Base-by-base conservation (phyloP, 1,140 invertebrate genomes). In the Chionoecetes opilio region DNA sequence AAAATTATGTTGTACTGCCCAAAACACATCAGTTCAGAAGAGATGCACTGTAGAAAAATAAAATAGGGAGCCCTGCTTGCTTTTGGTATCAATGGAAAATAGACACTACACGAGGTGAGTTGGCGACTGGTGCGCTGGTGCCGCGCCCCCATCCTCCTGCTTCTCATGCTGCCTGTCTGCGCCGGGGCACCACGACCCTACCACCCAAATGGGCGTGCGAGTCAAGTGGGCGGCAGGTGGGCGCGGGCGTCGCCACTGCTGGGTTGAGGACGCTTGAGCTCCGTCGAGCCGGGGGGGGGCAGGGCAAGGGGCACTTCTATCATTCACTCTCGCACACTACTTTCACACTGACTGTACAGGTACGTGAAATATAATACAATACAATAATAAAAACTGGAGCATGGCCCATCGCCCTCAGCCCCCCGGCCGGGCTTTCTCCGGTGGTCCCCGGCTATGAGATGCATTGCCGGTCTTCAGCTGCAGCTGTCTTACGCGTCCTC, bases 331-430 rank as follows among this genome's bases (percentile, higher is more conserved):
- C 93, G 35, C 93, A 82, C 93, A 38, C 93, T 90, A 94, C 94
- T 84, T 84, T 95, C 94, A 92, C 94, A 95, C 94, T 95, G 89
- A 95, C 89, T 95, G 94, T 95, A 95, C 94, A 95, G 94, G 94
- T 95, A 95, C 94, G 94, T 92, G 94, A 95, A 92, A 95, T 95
- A 95, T 95, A 95, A 95, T 95, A 95, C 94, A 95, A 95, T 95
- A 95, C 94, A 92, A 95, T 94, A 94, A 94, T 95, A 95, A 95
- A 95, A 95, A 95, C 94, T 95, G 53, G 87, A 92, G 94, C 91
- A 95, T 32, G 38, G 32, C 94, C 90, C 90, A 35, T 92, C 94
- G 84, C 41, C 90, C 94, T 32, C 88, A 86, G 38, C 90, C 85
- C 94, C 94, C 90, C 91, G 94, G 94, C 94, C 84, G 37, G 34